Conservation (phyloP, 2,797 vertebrate genomes). For the Xyrichtys novacula region DNA sequence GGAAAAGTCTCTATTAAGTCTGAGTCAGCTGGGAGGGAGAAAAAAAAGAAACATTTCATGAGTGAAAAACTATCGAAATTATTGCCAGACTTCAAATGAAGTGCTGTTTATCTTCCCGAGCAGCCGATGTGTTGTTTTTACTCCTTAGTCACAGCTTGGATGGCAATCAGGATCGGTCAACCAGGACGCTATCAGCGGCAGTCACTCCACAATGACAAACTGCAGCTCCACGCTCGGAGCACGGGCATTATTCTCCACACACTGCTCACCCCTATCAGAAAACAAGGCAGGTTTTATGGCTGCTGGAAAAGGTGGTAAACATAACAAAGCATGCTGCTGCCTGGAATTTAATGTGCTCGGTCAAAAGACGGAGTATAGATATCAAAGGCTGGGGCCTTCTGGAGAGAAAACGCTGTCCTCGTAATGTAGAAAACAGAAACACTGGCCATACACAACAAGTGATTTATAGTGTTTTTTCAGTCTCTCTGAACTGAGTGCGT, state of each 20-base stretch:
- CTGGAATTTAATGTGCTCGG: slow-evolving; percentile 74
- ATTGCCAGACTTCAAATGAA: slow-evolving; percentile 77
- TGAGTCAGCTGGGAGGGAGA: slow-evolving; percentile 53
- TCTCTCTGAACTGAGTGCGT: slow-evolving; percentile 46
- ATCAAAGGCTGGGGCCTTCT: slow-evolving; percentile 68
- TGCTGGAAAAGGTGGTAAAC: slow-evolving; percentile 74
- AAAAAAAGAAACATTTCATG: slow-evolving; percentile 54
- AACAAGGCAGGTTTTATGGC: slow-evolving; percentile 80
- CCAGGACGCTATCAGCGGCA: slow-evolving; percentile 72
- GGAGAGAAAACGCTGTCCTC: slow-evolving; percentile 37
- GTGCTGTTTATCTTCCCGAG: slow-evolving; percentile 76
- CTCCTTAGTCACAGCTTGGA: slow-evolving; percentile 71
- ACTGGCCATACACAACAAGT: slow-evolving; percentile 55
- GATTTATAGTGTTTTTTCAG: slow-evolving; percentile 59
- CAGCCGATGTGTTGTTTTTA: slow-evolving; percentile 76
- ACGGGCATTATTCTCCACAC: slow-evolving; percentile 69
- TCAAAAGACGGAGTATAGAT: slow-evolving; percentile 76
- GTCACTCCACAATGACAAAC: slow-evolving; percentile 73
- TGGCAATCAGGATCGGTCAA: slow-evolving; percentile 76
- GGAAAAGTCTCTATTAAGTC: slow-evolving; percentile 78
- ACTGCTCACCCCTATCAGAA: slow-evolving; percentile 70
- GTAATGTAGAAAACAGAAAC: slow-evolving; percentile 62
- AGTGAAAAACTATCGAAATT: slow-evolving; percentile 73
- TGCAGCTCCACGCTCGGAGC: slow-evolving; percentile 48
- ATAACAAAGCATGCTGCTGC: slow-evolving; percentile 72